Evolutionary conservation across 2,888 invertebrate genomes (phyloP).

Genomic region (Aphodius granarius): DNA sequence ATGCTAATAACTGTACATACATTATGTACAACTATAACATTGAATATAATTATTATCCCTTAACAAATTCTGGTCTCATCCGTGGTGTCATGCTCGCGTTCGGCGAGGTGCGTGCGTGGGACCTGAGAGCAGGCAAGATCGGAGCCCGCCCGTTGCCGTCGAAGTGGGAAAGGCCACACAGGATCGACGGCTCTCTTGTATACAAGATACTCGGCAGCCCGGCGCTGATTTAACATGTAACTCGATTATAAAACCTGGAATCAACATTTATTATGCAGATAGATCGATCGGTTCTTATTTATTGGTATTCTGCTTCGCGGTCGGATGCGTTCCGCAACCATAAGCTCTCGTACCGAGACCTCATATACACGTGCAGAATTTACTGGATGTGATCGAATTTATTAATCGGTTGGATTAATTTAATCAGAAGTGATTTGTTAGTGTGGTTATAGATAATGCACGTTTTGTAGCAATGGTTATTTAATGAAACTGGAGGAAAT

Average conservation of each 20-base stretch:
- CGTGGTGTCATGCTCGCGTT: constrained; percentile 6
- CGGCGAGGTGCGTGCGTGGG: constrained; percentile 28
- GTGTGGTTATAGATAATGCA: not conserved
- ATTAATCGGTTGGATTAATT: not conserved
- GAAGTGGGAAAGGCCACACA: constrained; percentile 32
- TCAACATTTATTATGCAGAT: constrained; percentile 34
- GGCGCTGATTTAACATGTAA: constrained; percentile 34
- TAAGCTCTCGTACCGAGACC: not conserved
- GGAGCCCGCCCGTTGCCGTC: not conserved
- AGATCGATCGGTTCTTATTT: constrained; percentile 33
- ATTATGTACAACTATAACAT: not conserved
- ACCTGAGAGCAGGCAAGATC: constrained; percentile 11
- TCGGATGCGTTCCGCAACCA: constrained; percentile 21
- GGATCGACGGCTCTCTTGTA: constrained; percentile 28
- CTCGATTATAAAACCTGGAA: constrained; percentile 34
- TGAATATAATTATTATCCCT: constrained; percentile 20
- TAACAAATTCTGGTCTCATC: constrained; percentile 1
- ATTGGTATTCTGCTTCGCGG: constrained; percentile 29
- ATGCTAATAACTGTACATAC: too few relatives aligned
- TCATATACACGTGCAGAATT: not conserved
- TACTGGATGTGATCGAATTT: not conserved
- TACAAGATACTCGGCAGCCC: constrained; percentile 33
- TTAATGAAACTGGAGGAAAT: too few relatives aligned
- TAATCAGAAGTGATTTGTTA: not conserved
- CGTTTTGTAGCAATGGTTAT: not conserved